Evolutionary conservation across 1,140 invertebrate genomes (phyloP).

Genomic region (Aphidius ervi): DNA sequence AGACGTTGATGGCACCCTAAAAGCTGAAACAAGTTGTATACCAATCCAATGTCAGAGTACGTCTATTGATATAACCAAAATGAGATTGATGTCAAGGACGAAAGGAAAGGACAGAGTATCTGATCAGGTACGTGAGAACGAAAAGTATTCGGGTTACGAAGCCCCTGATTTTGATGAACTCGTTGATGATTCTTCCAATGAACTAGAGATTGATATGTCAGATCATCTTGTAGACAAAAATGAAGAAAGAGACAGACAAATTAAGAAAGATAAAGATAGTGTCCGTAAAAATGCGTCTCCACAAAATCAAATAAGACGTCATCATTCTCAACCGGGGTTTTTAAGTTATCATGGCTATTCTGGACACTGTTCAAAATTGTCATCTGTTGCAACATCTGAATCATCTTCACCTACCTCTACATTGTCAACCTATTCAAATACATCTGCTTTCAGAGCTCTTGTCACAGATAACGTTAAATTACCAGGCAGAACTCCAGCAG

Average conservation of each 20-base stretch:
- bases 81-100: constrained; percentile 28
- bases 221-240: constrained; percentile 56
- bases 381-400: constrained; percentile 31
- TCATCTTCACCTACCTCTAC: constrained; percentile 45
- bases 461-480: constrained; percentile 48
- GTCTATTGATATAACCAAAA: constrained; percentile 23
- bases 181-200: constrained; percentile 74
- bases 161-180: constrained; percentile 74
- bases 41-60: constrained; percentile 48
- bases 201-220: constrained; percentile 75
- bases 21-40: constrained; percentile 54
- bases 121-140: constrained; percentile 31
- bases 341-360: constrained; percentile 42
- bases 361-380: constrained; percentile 38
- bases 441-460: constrained; percentile 73
- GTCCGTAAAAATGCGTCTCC: constrained; percentile 49
- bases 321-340: constrained; percentile 32
- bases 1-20: constrained; percentile 27
- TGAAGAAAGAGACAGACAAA: constrained; percentile 51
- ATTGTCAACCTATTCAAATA: constrained; percentile 60
- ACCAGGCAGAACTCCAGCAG: constrained; percentile 44
- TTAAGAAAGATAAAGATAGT: constrained; percentile 50
- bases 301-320: constrained; percentile 39
- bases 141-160: constrained; percentile 60
- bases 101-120: constrained; percentile 41